These are phyloP conservation scores for Neolamprologus devosi DNA, from an alignment of 2,113 vertebrate genomes.

Conservation along the genomic window DNA sequence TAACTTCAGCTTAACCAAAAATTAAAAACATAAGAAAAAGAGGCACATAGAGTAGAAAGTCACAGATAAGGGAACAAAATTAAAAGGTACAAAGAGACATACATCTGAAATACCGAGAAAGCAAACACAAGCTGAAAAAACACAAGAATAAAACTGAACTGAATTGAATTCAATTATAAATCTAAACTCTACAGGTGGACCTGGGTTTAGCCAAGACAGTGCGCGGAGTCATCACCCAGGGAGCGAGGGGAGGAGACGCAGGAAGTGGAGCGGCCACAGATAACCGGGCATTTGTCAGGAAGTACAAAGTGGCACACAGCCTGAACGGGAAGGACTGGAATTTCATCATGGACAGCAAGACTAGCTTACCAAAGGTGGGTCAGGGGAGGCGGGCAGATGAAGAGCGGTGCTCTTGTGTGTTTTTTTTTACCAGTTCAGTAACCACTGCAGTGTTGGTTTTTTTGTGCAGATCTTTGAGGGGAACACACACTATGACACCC, in stretches of 20 bases:
- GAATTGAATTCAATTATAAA: not conserved
- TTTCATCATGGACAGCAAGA: conserved; percentile 84
- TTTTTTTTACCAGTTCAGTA: not conserved
- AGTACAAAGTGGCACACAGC: conserved; percentile 91
- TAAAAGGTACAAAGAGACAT: too few species aligned
- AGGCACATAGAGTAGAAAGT: too few species aligned
- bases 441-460: not conserved
- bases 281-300: conserved; percentile 89
- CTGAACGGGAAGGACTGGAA: conserved; percentile 86
- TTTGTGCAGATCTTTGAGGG: conserved; percentile 87
- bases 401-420: accelerated
- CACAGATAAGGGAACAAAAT: too few species aligned
- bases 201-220: conserved; percentile 79
- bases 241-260: conserved; percentile 83
- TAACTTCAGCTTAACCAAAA: too few species aligned
- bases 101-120: too few species aligned
- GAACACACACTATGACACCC: conserved; percentile 92
- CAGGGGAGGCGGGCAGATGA: not conserved
- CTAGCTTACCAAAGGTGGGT: conserved; percentile 85
- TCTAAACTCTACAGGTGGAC: conserved; percentile 71
- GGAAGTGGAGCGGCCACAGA: conserved; percentile 71
- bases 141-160: too few species aligned
- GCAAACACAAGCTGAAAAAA: too few species aligned
- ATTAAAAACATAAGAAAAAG: too few species aligned
- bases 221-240: conserved; percentile 89